Conservation (phyloP, 2,797 vertebrate genomes). For the Cyclopterus lumpus region DNA sequence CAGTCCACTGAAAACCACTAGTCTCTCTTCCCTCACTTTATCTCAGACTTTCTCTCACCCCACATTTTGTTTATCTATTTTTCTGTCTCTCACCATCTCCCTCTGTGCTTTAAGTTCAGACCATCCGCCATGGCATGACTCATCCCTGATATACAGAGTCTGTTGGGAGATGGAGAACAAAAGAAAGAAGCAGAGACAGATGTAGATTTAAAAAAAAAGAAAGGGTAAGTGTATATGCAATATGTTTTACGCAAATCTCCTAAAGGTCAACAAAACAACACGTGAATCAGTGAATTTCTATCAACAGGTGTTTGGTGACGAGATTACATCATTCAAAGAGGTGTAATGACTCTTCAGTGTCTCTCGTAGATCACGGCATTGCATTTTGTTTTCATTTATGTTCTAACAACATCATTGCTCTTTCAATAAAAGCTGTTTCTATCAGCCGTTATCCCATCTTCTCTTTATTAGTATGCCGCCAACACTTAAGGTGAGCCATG, state of each 20-base stretch:
- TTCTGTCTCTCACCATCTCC: neutral
- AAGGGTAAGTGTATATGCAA: neutral
- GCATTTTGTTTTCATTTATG: neutral
- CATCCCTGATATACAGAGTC: neutral
- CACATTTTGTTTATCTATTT: neutral
- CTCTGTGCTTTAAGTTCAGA: neutral
- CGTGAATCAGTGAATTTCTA: neutral
- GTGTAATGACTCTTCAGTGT: neutral
- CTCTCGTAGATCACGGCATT: neutral
- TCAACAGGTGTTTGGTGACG: neutral
- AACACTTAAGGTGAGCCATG: neutral
- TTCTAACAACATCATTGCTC: neutral
- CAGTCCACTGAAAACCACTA: neutral
- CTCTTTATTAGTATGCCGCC: neutral
- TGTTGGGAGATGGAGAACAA: neutral
- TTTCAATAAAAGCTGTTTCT: neutral
- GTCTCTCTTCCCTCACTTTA: neutral
- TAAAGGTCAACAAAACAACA: neutral
- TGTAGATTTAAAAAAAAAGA: neutral
- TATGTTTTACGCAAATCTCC: neutral
- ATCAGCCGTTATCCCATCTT: neutral
- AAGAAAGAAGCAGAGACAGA: constrained; percentile 1
- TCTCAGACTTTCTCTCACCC: neutral
- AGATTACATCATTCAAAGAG: neutral
- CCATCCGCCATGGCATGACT: constrained; percentile 17